phyloP scores from a whole-genome alignment of 2,797 vertebrate species.

The Mionectes olivaceus region DNA sequence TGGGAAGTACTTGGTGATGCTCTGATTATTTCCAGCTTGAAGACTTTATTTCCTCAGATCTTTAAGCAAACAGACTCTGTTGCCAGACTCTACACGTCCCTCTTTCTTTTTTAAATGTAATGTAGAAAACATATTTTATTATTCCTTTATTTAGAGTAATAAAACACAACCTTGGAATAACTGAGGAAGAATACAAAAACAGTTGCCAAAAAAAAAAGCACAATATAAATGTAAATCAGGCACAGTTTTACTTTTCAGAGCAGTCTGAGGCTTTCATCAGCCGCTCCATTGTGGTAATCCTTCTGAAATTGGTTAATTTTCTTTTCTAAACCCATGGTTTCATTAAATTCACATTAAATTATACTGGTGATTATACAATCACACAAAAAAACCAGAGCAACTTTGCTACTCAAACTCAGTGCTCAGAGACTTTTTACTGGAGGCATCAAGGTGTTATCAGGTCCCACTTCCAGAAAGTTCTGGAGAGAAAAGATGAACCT shows the following conservation, averaged over 20 bases:
- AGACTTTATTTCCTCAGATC: not conserved
- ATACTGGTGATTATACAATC: too few relatives aligned
- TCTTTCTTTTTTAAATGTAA: not conserved
- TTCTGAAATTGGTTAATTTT: slow-evolving; percentile 56
- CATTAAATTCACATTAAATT: not conserved
- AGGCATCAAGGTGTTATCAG: not conserved
- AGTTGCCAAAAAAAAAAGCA: not conserved
- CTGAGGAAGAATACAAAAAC: not conserved
- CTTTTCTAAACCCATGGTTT: slow-evolving; percentile 1
- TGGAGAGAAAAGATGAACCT: not conserved
- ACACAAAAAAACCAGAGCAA: not conserved
- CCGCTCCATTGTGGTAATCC: slow-evolving; percentile 3
- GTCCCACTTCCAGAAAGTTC: not conserved
- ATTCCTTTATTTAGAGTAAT: not conserved
- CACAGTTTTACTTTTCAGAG: not conserved
- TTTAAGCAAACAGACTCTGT: not conserved
- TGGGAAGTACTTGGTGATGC: not conserved
- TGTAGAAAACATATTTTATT: not conserved
- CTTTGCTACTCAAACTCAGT: not conserved
- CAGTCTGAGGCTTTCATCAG: slow-evolving; percentile 16
- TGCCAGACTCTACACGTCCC: not conserved
- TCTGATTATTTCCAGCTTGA: not conserved
- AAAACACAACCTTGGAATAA: not conserved
- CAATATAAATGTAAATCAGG: slow-evolving; percentile 49
- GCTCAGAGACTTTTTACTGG: not conserved